phyloP scores from a whole-genome alignment of 2,113 vertebrate species.

The Hippolais icterina region DNA sequence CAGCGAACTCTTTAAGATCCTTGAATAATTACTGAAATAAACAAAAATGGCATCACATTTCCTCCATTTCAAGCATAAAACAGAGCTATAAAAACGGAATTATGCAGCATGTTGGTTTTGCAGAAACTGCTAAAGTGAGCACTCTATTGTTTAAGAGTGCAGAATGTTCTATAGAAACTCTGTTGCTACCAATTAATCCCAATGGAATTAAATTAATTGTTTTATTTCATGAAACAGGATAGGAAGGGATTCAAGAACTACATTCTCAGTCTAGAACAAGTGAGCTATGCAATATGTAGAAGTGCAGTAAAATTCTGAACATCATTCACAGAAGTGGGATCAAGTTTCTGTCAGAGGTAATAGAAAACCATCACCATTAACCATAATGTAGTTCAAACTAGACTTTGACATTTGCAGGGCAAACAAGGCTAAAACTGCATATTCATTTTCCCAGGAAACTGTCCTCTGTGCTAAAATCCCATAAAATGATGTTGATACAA shows the following conservation, averaged over 20 bases:
- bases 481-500: slow-evolving; percentile 25
- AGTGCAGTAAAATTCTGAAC: not conserved
- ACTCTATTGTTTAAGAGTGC: not conserved
- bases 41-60: not conserved
- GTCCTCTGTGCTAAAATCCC: not conserved
- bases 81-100: not conserved
- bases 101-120: not conserved
- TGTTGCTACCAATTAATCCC: not conserved
- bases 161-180: not conserved
- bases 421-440: not conserved
- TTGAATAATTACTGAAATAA: not conserved
- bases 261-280: not conserved
- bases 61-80: not conserved
- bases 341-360: not conserved
- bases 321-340: not conserved
- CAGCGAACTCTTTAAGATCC: not conserved
- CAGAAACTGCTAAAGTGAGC: not conserved
- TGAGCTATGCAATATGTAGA: not conserved
- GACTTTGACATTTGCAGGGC: not conserved
- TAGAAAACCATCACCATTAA: not conserved
- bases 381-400: not conserved
- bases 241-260: not conserved
- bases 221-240: not conserved
- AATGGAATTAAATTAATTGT: not conserved
- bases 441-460: not conserved